These are phyloP conservation scores for Mus musculus DNA, from an alignment of 2,113 vertebrate species.

Conservation along the genomic window DNA sequence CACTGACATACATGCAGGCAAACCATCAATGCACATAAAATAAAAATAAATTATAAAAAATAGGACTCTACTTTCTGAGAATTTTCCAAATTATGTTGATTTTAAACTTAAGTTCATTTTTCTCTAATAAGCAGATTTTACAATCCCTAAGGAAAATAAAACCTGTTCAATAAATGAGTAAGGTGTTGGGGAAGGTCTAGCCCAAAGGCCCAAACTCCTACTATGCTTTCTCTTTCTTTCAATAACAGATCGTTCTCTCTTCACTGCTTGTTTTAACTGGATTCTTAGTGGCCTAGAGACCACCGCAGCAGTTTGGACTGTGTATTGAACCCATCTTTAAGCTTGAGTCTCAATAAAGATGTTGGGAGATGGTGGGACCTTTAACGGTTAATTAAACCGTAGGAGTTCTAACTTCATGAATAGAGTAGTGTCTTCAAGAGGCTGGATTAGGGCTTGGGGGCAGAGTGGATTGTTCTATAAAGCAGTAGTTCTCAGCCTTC, in stretches of 20 bases:
- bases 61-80: background rate
- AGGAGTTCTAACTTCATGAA: background rate
- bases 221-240: background rate
- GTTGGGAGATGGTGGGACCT: background rate
- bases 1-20: too few species aligned
- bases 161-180: background rate
- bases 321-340: background rate
- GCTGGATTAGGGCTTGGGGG: background rate
- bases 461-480: background rate
- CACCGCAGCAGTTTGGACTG: background rate
- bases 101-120: background rate
- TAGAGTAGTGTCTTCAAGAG: background rate
- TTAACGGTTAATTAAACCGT: background rate
- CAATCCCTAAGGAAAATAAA: background rate
- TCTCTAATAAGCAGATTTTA: background rate
- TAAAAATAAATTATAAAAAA: background rate
- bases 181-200: background rate
- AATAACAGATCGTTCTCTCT: background rate
- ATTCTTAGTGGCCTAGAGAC: background rate
- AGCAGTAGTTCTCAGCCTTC: background rate
- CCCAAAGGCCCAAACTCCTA: background rate
- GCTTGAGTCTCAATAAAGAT: background rate
- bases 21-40: too few species aligned
- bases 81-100: constrained; percentile 39
- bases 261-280: background rate